Base-by-base conservation (phyloP, 2,888 invertebrate genomes). In the Mylabris sibirica region DNA sequence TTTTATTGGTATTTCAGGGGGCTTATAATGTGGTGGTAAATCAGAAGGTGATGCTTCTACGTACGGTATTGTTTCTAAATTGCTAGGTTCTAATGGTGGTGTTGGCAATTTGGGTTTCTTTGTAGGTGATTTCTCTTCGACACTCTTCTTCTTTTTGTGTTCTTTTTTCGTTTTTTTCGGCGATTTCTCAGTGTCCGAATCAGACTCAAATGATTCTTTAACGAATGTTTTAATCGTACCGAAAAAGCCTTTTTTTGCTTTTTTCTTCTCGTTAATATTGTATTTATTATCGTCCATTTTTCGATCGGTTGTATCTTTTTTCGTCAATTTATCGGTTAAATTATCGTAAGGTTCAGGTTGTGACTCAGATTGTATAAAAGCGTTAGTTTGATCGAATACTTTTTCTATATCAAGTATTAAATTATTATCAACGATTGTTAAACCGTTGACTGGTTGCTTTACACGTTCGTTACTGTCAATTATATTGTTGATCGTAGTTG, bases 161-260 rank as follows among this genome's bases (percentile, higher is more conserved):
- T 76, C 80, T 73, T 76, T 82, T 73, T 74, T 79, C 63, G 77
- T 77, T 71, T 80, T 81, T 70, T 80, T 81, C 8, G 81, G 79
- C 3, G 82, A 81, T 76, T 81, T 83, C 72, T 84, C 84, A 8
- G 85, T 83, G 70, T 85, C 85, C 9, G 84, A 84, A 72, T 85
- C 84, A 44, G 84, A 84, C 65, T 84, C 84, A 20, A 83, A 78
- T 17, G 85, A 85, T 73, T 82, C 83, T 62, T 80, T 80, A 57
- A 84, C 84, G 65, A 85, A 82, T 61, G 81, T 83, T 79, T 84
- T 85, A 9, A 85, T 76, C 5, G 84, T 82, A 65, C 84, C 83
- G 63, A 85, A 81, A 75, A 85, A 83, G 24, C 84, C 82, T 70
- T 79, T 80, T 70, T 81, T 83, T 22, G 76, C 65, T 77, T 83